Evolutionary conservation across 2,113 vertebrate species (phyloP).

Genomic region (Tragelaphus imberbis): DNA sequence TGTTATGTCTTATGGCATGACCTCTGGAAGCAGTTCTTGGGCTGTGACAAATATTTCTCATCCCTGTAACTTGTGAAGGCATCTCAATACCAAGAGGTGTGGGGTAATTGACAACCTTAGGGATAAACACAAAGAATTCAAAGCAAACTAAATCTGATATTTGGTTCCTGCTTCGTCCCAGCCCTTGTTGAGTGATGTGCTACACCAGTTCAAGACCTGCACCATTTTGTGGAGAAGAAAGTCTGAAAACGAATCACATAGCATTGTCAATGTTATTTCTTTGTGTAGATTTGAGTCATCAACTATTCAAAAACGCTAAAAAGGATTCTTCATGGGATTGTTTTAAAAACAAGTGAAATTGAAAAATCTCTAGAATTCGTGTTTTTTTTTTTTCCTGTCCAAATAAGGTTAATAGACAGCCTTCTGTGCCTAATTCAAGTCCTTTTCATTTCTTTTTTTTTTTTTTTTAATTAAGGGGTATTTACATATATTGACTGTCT

Average conservation of each 20-base stretch:
- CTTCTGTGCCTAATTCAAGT: background rate
- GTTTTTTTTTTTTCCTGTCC: background rate
- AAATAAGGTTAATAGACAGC: background rate
- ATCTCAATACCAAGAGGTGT: background rate
- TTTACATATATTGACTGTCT: background rate
- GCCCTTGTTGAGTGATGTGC: background rate
- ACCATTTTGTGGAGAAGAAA: constrained; percentile 33
- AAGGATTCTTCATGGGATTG: background rate
- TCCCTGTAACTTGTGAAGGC: background rate
- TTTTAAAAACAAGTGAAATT: background rate
- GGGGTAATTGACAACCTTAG: constrained; percentile 20
- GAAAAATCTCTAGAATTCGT: background rate
- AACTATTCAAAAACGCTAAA: background rate
- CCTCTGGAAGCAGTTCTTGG: background rate
- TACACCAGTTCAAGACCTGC: constrained; percentile 33
- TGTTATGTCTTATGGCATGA: background rate
- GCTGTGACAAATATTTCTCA: background rate
- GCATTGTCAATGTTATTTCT: background rate
- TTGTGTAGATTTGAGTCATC: constrained; percentile 20
- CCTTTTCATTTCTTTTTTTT: background rate
- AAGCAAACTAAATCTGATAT: background rate
- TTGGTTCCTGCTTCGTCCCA: background rate
- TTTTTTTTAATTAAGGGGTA: background rate
- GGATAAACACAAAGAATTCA: constrained; percentile 24
- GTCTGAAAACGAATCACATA: constrained; percentile 34